Evolutionary conservation across 2,797 vertebrate genomes (phyloP).

Genomic region (Lycodopsis pacificus): DNA sequence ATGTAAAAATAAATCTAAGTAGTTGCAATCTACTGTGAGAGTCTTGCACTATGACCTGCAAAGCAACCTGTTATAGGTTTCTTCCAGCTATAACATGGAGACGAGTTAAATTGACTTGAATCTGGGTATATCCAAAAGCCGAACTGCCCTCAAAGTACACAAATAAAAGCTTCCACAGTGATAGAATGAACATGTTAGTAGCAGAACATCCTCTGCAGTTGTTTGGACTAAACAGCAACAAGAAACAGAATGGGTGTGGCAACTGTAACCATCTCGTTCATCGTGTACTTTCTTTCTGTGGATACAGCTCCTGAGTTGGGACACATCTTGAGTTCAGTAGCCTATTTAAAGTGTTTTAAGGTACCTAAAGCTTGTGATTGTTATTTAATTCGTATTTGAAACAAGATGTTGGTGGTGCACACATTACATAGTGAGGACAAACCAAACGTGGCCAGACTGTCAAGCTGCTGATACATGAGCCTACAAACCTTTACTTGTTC

Average conservation of each 20-base stretch:
- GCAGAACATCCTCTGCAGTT: slow-evolving; percentile 8
- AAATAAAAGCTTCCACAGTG: slow-evolving; percentile 2
- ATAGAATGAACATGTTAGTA: not conserved
- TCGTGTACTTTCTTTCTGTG: not conserved
- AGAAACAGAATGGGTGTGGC: not conserved
- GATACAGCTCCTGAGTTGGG: not conserved
- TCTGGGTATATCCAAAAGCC: slow-evolving; percentile 5
- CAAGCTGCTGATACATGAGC: not conserved
- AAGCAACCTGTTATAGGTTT: not conserved
- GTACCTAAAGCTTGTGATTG: not conserved
- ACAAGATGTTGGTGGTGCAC: slow-evolving; percentile 6
- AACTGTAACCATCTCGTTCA: not conserved
- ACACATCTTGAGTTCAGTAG: not conserved
- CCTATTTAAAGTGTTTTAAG: not conserved
- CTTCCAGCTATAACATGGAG: slow-evolving; percentile 3
- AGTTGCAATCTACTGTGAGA: slow-evolving; percentile 15
- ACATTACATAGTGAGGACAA: not conserved
- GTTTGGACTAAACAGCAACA: not conserved
- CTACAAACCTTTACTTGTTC: slow-evolving; percentile 10
- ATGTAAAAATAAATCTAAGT: not conserved
- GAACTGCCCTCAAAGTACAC: not conserved
- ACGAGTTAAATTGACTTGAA: slow-evolving; percentile 12
- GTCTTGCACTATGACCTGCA: not conserved
- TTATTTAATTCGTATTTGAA: not conserved
- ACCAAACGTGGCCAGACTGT: not conserved